Evolutionary conservation across 2,113 vertebrate genomes (phyloP).

Genomic region (Lucifuga dentata): DNA sequence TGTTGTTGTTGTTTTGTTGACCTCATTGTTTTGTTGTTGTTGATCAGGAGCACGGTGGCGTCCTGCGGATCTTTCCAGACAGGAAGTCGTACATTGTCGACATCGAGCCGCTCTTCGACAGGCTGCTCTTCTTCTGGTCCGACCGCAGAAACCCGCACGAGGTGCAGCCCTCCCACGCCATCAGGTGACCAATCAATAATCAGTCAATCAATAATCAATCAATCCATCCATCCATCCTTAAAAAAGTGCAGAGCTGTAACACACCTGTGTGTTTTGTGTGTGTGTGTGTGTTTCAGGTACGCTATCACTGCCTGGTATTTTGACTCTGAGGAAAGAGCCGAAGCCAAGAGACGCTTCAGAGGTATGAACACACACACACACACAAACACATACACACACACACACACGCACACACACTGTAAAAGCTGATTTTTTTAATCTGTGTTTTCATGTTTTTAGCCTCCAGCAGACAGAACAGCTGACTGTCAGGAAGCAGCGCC

Average conservation of each 20-base stretch:
- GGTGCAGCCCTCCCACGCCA: constrained; percentile 93
- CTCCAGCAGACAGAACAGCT: constrained; percentile 44
- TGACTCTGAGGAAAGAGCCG: constrained; percentile 93
- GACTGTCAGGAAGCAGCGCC: background rate
- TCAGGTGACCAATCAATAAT: constrained; percentile 80
- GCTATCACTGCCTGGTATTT: constrained; percentile 99
- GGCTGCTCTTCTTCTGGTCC: constrained; percentile 96
- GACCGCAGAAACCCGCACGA: constrained; percentile 96
- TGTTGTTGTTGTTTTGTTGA: too few species aligned
- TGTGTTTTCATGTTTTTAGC: constrained; percentile 62
- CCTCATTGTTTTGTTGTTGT: too few species aligned
- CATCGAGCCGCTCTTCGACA: constrained; percentile 93
- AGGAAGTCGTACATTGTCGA: constrained; percentile 91
- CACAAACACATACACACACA: background rate
- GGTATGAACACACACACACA: constrained; percentile 85
- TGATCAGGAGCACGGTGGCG: constrained; percentile 89
- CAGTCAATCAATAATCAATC: background rate
- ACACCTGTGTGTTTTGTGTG: too few species aligned
- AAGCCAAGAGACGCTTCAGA: constrained; percentile 94
- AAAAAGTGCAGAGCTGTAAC: too few species aligned
- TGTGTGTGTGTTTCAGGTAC: constrained; percentile 82
- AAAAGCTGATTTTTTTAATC: too few species aligned
- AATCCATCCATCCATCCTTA: too few species aligned
- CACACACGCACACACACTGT: background rate
- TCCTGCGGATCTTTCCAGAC: constrained; percentile 94